Evolutionary conservation across 2,797 vertebrate genomes (phyloP).

Genomic region (Numenius phaeopus): DNA sequence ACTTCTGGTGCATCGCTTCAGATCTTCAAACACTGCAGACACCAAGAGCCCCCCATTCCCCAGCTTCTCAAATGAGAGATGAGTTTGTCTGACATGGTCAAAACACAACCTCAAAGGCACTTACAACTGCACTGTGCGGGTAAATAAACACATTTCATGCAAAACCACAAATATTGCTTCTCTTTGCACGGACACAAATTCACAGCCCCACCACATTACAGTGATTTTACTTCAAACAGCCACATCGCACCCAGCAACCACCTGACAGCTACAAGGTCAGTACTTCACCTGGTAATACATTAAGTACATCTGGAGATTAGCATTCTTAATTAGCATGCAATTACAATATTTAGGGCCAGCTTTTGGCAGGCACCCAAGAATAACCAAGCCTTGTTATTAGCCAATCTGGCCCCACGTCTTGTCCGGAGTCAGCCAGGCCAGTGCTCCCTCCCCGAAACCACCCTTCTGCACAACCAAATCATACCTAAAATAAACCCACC

Average conservation of each 20-base stretch:
- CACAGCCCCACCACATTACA: not conserved
- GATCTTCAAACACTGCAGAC: not conserved
- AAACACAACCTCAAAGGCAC: not conserved
- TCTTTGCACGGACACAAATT: not conserved
- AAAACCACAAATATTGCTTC: not conserved
- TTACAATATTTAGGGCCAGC: not conserved
- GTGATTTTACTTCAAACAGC: not conserved
- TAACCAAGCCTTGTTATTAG: not conserved
- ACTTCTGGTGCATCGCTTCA: not conserved
- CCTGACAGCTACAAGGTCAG: not conserved
- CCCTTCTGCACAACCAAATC: not conserved
- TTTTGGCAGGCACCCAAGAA: conserved; percentile 10
- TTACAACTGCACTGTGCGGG: not conserved
- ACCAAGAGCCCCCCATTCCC: not conserved
- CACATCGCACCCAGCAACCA: not conserved
- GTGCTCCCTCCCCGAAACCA: not conserved
- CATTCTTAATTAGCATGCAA: not conserved
- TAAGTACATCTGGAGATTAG: not conserved
- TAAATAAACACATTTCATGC: not conserved
- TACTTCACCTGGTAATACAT: not conserved
- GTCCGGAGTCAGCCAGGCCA: not conserved
- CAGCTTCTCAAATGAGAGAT: not conserved
- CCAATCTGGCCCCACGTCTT: rapidly evolving
- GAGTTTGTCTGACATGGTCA: not conserved
- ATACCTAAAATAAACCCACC: not conserved